Percentiles rank a stretch among this genome's conserved stretches.
Conservation (phyloP, 2,888 invertebrate genomes). For the Drosophila meridiana region DNA sequence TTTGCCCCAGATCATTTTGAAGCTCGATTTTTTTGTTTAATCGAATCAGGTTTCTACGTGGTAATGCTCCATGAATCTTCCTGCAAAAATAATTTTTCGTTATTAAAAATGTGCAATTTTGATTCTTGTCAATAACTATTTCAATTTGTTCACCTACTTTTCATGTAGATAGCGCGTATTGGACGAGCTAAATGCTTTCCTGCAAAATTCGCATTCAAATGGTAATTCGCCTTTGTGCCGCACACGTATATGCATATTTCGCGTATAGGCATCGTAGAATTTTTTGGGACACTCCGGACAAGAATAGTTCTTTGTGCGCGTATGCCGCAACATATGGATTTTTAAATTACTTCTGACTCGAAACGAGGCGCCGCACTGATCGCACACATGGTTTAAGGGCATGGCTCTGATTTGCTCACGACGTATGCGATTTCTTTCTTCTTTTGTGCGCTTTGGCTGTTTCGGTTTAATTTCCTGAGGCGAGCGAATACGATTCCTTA, state of each 20-base stretch:
- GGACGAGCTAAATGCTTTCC: slow-evolving; percentile 87
- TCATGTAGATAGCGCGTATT: slow-evolving; percentile 88
- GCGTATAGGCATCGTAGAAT: slow-evolving; percentile 87
- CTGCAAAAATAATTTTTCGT: slow-evolving; percentile 22
- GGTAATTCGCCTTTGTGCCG: slow-evolving; percentile 87
- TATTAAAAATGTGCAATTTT: neutral
- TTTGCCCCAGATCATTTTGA: slow-evolving; percentile 67
- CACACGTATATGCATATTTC: slow-evolving; percentile 85
- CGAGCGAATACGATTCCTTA: slow-evolving; percentile 11
- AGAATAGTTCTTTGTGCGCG: slow-evolving; percentile 86
- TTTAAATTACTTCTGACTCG: slow-evolving; percentile 86
- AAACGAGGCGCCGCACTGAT: slow-evolving; percentile 79
- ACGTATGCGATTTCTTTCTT: slow-evolving; percentile 61
- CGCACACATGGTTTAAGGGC: slow-evolving; percentile 62
- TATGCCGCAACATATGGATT: slow-evolving; percentile 87
- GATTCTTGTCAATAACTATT: neutral
- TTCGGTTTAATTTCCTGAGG: slow-evolving; percentile 7
- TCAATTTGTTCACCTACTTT: slow-evolving; percentile 86
- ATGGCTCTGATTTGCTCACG: slow-evolving; percentile 58
- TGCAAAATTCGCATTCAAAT: slow-evolving; percentile 88
- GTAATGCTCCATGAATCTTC: slow-evolving; percentile 60
- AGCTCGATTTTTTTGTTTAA: slow-evolving; percentile 33
- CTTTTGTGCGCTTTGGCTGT: slow-evolving; percentile 34
- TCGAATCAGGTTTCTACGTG: slow-evolving; percentile 51
- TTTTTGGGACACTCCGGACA: slow-evolving; percentile 87